Percentiles rank a stretch among this genome's conserved stretches.
Conservation (phyloP, 2,797 vertebrate species). For the Phoebastria nigripes region DNA sequence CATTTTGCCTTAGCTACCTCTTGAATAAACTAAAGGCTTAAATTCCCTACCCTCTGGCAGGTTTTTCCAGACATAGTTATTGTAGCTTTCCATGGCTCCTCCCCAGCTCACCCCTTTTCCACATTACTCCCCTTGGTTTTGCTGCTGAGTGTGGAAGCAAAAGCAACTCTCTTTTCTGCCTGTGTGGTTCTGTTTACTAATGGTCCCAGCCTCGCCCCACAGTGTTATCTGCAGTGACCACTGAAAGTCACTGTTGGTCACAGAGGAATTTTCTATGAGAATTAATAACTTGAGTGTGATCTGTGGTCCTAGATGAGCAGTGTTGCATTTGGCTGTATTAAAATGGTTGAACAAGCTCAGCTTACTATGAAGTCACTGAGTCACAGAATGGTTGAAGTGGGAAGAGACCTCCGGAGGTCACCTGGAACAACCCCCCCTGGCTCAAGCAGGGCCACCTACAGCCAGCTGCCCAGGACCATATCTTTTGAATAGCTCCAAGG, state of each 20-base stretch:
- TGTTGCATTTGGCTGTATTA: not conserved
- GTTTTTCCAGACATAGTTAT: not conserved
- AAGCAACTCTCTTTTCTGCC: not conserved
- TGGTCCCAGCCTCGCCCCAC: too few species aligned
- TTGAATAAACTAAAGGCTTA: not conserved
- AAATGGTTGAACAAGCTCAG: not conserved
- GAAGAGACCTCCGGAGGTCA: not conserved
- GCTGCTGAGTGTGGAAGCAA: not conserved
- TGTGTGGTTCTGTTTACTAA: not conserved
- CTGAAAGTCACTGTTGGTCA: not conserved
- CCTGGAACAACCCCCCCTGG: not conserved
- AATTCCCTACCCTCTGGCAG: not conserved
- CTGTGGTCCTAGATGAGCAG: not conserved
- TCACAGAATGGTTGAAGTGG: not conserved
- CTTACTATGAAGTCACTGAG: not conserved
- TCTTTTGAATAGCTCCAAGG: not conserved
- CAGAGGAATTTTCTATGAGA: not conserved
- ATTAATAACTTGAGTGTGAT: not conserved
- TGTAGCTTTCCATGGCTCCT: not conserved
- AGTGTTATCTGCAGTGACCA: not conserved
- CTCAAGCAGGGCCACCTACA: not conserved
- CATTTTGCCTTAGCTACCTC: not conserved
- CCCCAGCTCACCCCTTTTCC: not conserved
- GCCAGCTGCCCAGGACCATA: not conserved
- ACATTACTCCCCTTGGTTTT: not conserved